Evolutionary conservation across 2,113 vertebrate genomes (phyloP), one percentile per base, ranked within the genome.

Genomic region (Epinephelus cyanopodus): DNA sequence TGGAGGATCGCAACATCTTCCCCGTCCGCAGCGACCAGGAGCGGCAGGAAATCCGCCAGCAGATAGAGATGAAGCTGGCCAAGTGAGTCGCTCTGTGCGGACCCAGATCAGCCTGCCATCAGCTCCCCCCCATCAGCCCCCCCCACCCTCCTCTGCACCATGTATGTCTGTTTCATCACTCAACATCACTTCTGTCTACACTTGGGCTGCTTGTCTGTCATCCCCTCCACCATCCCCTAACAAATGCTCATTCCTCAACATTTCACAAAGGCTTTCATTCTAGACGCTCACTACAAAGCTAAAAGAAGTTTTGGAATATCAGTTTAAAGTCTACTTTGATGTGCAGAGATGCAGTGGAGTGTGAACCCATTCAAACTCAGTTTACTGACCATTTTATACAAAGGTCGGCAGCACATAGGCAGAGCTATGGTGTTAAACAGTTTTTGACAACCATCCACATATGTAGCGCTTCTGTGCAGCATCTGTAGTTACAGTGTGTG

Each of bases 1-100:
- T 99, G 90, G 97, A 99, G 89, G 98, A 99, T 86, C 95, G 98
- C 74, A 99, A 99, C 90, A 98, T 99, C 90, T 99, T 99, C 95
- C 98, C 98, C 3, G 92, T 95, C 69, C 97, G 97, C 87, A 99
- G 97, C 0, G 97, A 98, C 19, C 97, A 97, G 89, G 98, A 99
- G 84, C 92, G 98, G 3, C 98, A 98, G 95, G 97, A 98, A 81
- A 97, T 98, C 83, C 96, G 98, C 58, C 98, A 99, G 93, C 98
- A 99, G 95, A 99, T 99, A 3, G 98, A 99, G 87, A 96, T 96
- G 95, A 99, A 98, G 88, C 96, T 99, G 75, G 97, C 97, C 83
- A 99, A 98, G 98, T 99, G 95, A 98, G 98, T 97, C 5, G 37
- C 72, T 80, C 69, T 78, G 81, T 91, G 74, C 63, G 78, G 81